Base-by-base conservation (phyloP, 2,888 invertebrate species). In the Zaprionus bogoriensis region DNA sequence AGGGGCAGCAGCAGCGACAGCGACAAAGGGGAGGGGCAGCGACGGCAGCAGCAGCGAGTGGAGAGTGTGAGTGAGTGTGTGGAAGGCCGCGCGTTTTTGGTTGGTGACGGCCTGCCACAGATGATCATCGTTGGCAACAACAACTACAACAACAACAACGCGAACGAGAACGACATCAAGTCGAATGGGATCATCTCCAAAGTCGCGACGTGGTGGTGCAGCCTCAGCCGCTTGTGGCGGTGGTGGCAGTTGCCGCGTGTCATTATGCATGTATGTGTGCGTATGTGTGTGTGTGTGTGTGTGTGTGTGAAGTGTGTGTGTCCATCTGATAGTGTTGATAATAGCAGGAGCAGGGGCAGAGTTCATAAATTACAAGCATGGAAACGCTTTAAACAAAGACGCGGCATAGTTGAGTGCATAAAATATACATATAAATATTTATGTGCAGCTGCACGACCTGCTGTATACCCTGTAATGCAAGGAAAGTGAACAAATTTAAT, bases 71-170 rank as follows among this genome's bases (percentile, higher is more conserved):
- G 77, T 77, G 74, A 59, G 75, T 76, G 60, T 74, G 77, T 55
- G 75, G 66, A 75, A 66, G 76, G 77, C 74, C 77, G 85, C 80
- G 85, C 83, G 80, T 81, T 81, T 80, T 85, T 81, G 80, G 80
- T 81, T 81, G 79, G 79, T 71, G 79, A 84, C 75, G 79, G 78
- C 77, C 62, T 66, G 84, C 79, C 84, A 74, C 79, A 83, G 84
- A 77, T 77, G 83, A 79, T 79, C 61, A 80, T 77, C 65, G 76
- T 38, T 64, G 75, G 39, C 68, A 75, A 36, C 52, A 74, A 36
- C 57, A 65, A 51, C 60, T 64, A 38, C 67, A 57, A 10, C 50
- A 57, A 28, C 41, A 27, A 39, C 28, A 54, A 27, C 39, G 23
- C 28, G 27, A 47, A 39, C 38, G 23, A 61, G 53, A 22, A 44